Base-by-base conservation (phyloP, 1,140 invertebrate genomes). In the Drosophila malerkotliana region DNA sequence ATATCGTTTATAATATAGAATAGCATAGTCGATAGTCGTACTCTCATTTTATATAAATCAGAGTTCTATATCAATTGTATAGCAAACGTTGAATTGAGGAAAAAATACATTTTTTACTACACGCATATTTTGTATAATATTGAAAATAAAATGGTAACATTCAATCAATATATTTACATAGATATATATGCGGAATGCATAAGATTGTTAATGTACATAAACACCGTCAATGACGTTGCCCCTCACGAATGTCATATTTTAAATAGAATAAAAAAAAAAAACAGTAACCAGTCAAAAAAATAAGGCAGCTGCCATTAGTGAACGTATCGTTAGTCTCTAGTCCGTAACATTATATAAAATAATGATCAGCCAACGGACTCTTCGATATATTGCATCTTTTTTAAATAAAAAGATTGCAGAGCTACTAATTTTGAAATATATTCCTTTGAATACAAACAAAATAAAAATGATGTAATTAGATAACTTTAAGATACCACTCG, bases 1-100 rank as follows among this genome's bases (percentile, higher is more conserved):
- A 77, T 63, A 75, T 63, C 34, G 34, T 37, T 37, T 37, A n/a
- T 37, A 37, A 10, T 3, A 37, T 37, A 37, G 34, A 12, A 37
- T 37, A 37, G 34, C 34, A 37, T 37, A 37, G 34, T 37, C 34
- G 3, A 10, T 37, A 37, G 72, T 24, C 37, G 37, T 87, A 87
- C 58, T 57, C 60, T 84, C 67, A 77, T 85, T 82, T 85, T 87
- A 85, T 62, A 87, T 64, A 82, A 85, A 71, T 85, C 82, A 87
- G 69, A 85, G 82, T 78, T 85, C 74, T 87, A 78, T 85, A 78
- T 72, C 73, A 56, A 44, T 18, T 59, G 57, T 61, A 67, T 67
- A 52, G 51, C 45, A 26, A 66, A 51, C 24, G 37, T 63, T 48
- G 39, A 55, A 63, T 56, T 28, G 58, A 30, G 24, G 34, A 39